These are phyloP conservation scores for Sphaeramia orbicularis DNA, from an alignment of 2,797 vertebrate species.

Conservation along the genomic window DNA sequence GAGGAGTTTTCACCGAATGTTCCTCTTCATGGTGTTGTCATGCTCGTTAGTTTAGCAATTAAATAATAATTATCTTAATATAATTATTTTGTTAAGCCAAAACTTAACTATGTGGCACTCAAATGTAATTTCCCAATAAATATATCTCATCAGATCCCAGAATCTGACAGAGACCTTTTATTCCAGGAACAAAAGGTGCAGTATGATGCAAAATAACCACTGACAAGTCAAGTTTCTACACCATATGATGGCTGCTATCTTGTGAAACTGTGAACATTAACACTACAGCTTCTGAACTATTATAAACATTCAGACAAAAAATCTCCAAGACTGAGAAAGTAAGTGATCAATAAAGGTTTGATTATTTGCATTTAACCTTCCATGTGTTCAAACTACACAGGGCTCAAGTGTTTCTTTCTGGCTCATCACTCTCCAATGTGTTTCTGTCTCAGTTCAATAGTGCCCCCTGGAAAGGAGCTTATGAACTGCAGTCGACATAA, in stretches of 20 bases:
- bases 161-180: neutral
- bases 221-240: slow-evolving; percentile 8
- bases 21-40: neutral
- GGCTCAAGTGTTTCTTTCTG: slow-evolving; percentile 38
- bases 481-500: slow-evolving; percentile 59
- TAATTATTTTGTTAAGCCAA: slow-evolving; percentile 21
- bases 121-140: neutral
- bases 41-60: slow-evolving; percentile 21
- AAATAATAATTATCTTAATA: too few relatives aligned
- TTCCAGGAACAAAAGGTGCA: slow-evolving; percentile 4
- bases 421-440: slow-evolving; percentile 35
- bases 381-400: slow-evolving; percentile 35
- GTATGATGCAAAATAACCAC: neutral
- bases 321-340: slow-evolving; percentile 3
- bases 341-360: slow-evolving; percentile 34
- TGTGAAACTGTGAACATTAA: slow-evolving; percentile 19
- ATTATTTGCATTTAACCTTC: slow-evolving; percentile 54
- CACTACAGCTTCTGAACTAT: slow-evolving; percentile 28
- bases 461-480: slow-evolving; percentile 82
- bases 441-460: slow-evolving; percentile 82
- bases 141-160: neutral
- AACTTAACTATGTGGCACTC: neutral
- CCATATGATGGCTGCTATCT: slow-evolving; percentile 8
- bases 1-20: slow-evolving; percentile 3
- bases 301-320: slow-evolving; percentile 16